phyloP scores from a whole-genome alignment of 1,140 invertebrate species.

The Magallana gigas region DNA sequence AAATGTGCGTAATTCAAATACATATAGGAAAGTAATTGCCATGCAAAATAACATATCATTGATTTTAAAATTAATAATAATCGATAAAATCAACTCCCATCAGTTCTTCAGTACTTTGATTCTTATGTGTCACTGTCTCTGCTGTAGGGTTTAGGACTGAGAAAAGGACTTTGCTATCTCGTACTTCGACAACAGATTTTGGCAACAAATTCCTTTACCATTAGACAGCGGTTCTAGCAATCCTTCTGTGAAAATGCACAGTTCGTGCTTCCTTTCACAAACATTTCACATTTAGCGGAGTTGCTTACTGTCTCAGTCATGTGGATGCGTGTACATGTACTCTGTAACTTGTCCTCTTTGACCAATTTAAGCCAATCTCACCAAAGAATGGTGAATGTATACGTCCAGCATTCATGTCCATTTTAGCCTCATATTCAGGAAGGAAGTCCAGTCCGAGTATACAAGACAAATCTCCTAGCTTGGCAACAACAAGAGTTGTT shows the following conservation, averaged over 20 bases:
- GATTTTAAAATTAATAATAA: too few species aligned
- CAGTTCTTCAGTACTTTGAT: too few species aligned
- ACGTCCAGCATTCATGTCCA: conserved; percentile 28
- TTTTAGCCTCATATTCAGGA: conserved; percentile 26
- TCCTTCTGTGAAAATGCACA: background rate
- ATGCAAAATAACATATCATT: too few species aligned
- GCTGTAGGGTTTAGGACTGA: conserved; percentile 46
- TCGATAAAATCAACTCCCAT: too few species aligned
- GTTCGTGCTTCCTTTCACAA: conserved; percentile 7
- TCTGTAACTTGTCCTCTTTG: background rate
- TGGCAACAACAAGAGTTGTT: too few species aligned
- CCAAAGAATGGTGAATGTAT: conserved; percentile 11
- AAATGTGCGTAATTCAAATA: too few species aligned
- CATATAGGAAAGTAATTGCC: too few species aligned
- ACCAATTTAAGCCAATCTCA: conserved; percentile 11
- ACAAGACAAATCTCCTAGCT: too few species aligned
- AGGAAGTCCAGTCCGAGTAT: conserved; percentile 36
- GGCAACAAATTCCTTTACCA: background rate
- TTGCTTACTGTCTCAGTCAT: background rate
- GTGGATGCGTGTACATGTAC: background rate
- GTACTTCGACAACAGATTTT: conserved; percentile 43
- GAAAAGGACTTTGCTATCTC: background rate
- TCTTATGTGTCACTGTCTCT: conserved; percentile 31
- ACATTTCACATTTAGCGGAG: conserved; percentile 39
- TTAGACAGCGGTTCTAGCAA: conserved; percentile 46